Evolutionary conservation across 2,888 invertebrate genomes (phyloP).

Genomic region (Ennomos erosarius): DNA sequence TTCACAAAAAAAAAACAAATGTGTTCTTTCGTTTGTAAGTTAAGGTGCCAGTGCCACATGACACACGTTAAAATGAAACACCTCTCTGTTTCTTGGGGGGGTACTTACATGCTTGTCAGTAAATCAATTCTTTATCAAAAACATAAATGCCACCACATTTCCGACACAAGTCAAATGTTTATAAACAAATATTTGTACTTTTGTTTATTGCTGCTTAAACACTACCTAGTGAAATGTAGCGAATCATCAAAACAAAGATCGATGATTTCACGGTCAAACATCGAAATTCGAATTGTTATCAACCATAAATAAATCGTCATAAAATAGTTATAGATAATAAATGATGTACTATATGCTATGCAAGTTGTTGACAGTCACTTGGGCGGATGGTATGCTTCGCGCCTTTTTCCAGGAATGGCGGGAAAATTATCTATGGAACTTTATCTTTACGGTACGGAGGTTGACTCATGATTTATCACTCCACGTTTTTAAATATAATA

Average conservation of each 20-base stretch:
- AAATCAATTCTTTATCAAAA: constrained; percentile 8
- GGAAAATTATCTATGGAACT: constrained; percentile 31
- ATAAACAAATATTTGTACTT: constrained; percentile 59
- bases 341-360: background rate
- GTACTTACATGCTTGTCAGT: too few species aligned
- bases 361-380: constrained; percentile 45
- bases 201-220: constrained; percentile 63
- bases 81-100: too few species aligned
- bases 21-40: too few species aligned
- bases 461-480: constrained; percentile 15
- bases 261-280: constrained; percentile 51
- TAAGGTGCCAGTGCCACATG: too few species aligned
- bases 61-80: too few species aligned
- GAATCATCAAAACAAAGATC: constrained; percentile 67
- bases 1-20: too few species aligned
- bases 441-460: constrained; percentile 28
- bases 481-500: background rate
- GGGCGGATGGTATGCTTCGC: constrained; percentile 51
- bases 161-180: constrained; percentile 44
- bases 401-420: constrained; percentile 54
- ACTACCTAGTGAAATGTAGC: constrained; percentile 58
- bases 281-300: constrained; percentile 61
- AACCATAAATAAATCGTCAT: constrained; percentile 37
- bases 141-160: constrained; percentile 29
- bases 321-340: background rate